phyloP scores from a whole-genome alignment of 1,140 invertebrate genomes.

The Philotrypesis tridentata region DNA sequence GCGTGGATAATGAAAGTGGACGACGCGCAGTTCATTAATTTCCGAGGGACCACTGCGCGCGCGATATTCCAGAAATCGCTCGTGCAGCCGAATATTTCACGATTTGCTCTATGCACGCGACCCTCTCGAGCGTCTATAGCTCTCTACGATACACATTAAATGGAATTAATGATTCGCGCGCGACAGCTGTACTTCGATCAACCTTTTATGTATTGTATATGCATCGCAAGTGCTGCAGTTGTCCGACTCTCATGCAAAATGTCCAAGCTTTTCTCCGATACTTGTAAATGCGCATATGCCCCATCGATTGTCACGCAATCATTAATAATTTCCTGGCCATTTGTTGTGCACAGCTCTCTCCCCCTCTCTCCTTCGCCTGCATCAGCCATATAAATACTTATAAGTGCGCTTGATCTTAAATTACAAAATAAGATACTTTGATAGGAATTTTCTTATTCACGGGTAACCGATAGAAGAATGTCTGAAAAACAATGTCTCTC shows the following conservation, averaged over 20 bases:
- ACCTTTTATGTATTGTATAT: no score
- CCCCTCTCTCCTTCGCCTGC: no score
- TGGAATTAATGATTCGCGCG: constrained; percentile 40
- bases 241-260: constrained; percentile 16
- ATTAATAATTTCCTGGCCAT: background rate
- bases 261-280: no score
- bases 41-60: background rate
- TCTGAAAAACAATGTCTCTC: no score
- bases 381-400: no score
- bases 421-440: no score
- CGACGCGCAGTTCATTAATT: constrained; percentile 36
- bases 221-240: no score
- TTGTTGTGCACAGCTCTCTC: background rate
- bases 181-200: constrained; percentile 1
- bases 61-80: constrained; percentile 14
- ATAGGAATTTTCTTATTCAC: no score
- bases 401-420: no score
- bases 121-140: background rate
- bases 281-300: no score
- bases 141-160: constrained; percentile 25
- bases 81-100: constrained; percentile 36
- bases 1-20: constrained; percentile 32
- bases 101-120: constrained; percentile 41
- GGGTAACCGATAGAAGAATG: no score
- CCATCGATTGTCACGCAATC: background rate